Conservation (phyloP, 2,888 invertebrate genomes). For the Sminthurinus aureus region DNA sequence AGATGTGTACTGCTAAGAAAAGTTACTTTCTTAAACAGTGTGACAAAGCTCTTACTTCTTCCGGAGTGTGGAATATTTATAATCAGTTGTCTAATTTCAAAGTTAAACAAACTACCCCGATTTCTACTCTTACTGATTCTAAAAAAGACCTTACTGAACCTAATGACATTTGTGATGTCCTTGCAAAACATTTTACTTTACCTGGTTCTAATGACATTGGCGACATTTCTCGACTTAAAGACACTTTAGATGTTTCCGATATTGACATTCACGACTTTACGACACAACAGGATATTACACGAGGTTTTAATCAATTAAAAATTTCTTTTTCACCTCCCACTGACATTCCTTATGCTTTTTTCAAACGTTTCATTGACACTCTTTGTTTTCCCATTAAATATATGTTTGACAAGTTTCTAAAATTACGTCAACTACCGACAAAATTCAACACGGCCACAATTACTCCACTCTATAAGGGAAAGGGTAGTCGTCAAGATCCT, state of each 20-base stretch:
- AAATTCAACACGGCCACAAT: background rate
- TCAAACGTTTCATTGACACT: background rate
- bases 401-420: background rate
- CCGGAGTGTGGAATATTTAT: background rate
- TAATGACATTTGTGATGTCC: background rate
- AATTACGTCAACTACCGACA: background rate
- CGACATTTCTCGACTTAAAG: background rate
- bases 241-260: background rate
- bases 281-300: background rate
- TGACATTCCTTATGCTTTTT: background rate
- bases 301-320: background rate
- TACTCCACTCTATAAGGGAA: constrained; percentile 14
- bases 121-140: background rate
- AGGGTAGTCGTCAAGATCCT: background rate
- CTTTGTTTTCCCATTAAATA: background rate
- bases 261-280: background rate
- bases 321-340: background rate
- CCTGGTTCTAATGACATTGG: background rate
- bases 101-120: background rate
- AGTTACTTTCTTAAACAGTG: background rate
- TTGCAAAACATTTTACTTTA: background rate
- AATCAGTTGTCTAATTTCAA: constrained; percentile 2
- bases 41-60: background rate
- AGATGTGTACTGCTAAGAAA: background rate
- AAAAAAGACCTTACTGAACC: background rate